phyloP scores from a whole-genome alignment of 2,888 invertebrate genomes.

The Drosophila atripex region DNA sequence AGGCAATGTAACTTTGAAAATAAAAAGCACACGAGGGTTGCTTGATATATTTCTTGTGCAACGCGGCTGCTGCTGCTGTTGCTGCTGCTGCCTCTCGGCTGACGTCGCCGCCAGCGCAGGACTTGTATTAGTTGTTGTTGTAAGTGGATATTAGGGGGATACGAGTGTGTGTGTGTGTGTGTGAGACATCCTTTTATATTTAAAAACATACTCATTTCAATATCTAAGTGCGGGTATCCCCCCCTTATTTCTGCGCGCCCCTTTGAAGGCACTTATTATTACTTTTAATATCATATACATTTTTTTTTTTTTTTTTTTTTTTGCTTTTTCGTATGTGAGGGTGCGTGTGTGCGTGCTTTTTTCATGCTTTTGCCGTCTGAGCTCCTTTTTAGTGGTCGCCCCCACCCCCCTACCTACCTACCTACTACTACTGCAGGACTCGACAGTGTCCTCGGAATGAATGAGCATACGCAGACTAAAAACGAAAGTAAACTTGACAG shows the following conservation, averaged over 20 bases:
- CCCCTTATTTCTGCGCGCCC: slow-evolving; percentile 42
- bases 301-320: slow-evolving; percentile 10
- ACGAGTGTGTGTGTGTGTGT: slow-evolving; percentile 26
- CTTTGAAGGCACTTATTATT: slow-evolving; percentile 81
- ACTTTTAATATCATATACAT: slow-evolving; percentile 78
- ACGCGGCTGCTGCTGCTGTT: slow-evolving; percentile 20
- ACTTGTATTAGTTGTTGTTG: slow-evolving; percentile 76
- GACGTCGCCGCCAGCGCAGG: slow-evolving; percentile 2
- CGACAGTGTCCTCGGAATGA: slow-evolving; percentile 8
- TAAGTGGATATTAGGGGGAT: slow-evolving; percentile 74
- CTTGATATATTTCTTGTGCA: slow-evolving; percentile 80
- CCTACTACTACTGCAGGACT: not conserved
- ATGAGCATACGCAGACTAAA: slow-evolving; percentile 38
- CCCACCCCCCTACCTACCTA: slow-evolving; percentile 1
- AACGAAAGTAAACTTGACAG: slow-evolving; percentile 58
- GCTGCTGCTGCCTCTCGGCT: not conserved
- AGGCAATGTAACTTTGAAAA: slow-evolving; percentile 37
- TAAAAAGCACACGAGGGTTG: slow-evolving; percentile 78
- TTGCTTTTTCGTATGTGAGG: slow-evolving; percentile 6
- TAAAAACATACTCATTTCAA: slow-evolving; percentile 74
- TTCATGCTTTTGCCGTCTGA: slow-evolving; percentile 46
- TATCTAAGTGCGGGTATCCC: slow-evolving; percentile 70
- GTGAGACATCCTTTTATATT: slow-evolving; percentile 78
- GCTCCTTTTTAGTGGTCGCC: slow-evolving; percentile 55
- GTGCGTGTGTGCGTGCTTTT: slow-evolving; percentile 49